Evolutionary conservation across 2,113 vertebrate species (phyloP).

Genomic region (Forbesichthys agassizii): DNA sequence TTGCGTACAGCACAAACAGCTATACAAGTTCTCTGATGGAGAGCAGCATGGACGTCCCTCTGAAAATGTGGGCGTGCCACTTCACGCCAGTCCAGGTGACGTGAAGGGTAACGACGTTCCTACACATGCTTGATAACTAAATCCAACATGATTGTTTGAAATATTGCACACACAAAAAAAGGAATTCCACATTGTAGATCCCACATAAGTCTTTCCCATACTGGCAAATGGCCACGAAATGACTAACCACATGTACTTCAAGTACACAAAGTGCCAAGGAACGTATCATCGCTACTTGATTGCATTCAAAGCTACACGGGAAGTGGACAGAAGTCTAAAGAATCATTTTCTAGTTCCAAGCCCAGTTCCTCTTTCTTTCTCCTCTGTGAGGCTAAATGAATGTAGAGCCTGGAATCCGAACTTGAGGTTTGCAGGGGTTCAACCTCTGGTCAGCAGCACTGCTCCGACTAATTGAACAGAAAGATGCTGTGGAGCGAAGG

Average conservation of each 20-base stretch:
- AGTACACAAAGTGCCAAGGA: constrained; percentile 40
- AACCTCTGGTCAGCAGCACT: constrained; percentile 42
- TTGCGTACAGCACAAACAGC: too few species aligned
- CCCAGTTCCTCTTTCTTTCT: constrained; percentile 28
- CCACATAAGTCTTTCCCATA: constrained; percentile 19
- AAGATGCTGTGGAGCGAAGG: constrained; percentile 28
- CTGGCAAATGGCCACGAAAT: constrained; percentile 14
- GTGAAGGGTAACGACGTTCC: too few species aligned
- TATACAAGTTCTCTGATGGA: too few species aligned
- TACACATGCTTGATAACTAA: too few species aligned
- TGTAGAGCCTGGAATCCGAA: constrained; percentile 2
- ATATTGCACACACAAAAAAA: constrained; percentile 52
- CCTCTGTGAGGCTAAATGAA: constrained; percentile 44
- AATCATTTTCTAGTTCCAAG: constrained; percentile 18
- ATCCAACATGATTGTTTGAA: too few species aligned
- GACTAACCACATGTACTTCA: constrained; percentile 24
- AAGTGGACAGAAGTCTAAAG: not conserved
- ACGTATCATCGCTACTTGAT: constrained; percentile 21
- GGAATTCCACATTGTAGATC: constrained; percentile 56
- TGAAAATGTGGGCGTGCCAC: not conserved
- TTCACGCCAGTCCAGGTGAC: not conserved
- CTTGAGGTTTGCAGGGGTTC: constrained; percentile 47
- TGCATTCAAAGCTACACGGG: constrained; percentile 13
- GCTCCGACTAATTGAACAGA: constrained; percentile 52
- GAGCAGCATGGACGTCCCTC: not conserved